phyloP scores from a whole-genome alignment of 2,113 vertebrate genomes.

The Columba janthina region DNA sequence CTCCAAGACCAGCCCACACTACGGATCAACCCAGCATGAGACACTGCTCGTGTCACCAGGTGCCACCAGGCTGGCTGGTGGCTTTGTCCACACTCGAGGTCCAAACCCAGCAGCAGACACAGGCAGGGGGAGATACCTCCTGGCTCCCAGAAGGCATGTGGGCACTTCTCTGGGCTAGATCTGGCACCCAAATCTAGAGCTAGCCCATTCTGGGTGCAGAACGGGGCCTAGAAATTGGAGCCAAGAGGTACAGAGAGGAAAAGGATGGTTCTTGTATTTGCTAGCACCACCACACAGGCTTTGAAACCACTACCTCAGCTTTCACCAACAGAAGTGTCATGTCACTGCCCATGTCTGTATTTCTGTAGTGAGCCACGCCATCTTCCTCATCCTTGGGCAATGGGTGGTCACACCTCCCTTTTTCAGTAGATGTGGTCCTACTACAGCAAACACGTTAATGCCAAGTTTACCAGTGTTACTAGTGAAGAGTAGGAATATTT shows the following conservation, averaged over 20 bases:
- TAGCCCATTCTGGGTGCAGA: neutral
- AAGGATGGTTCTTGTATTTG: no score
- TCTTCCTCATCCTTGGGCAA: neutral
- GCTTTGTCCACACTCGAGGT: neutral
- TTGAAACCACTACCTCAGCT: neutral
- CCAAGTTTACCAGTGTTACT: no score
- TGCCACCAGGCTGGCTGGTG: neutral
- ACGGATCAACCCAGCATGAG: neutral
- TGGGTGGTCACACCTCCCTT: neutral
- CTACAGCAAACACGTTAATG: neutral
- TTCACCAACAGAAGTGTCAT: neutral
- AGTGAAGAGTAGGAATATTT: neutral
- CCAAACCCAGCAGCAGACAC: neutral
- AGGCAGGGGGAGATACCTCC: neutral
- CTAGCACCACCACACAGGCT: neutral
- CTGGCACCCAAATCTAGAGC: neutral
- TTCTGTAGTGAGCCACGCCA: neutral
- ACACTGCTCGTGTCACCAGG: neutral
- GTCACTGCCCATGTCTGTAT: neutral
- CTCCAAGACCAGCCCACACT: neutral
- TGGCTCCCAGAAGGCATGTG: neutral
- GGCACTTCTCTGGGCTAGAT: neutral
- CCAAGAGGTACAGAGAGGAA: neutral
- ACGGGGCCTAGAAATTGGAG: neutral
- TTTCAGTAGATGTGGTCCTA: neutral